phyloP scores from a whole-genome alignment of 2,113 vertebrate species.

The Scatophagus argus region DNA sequence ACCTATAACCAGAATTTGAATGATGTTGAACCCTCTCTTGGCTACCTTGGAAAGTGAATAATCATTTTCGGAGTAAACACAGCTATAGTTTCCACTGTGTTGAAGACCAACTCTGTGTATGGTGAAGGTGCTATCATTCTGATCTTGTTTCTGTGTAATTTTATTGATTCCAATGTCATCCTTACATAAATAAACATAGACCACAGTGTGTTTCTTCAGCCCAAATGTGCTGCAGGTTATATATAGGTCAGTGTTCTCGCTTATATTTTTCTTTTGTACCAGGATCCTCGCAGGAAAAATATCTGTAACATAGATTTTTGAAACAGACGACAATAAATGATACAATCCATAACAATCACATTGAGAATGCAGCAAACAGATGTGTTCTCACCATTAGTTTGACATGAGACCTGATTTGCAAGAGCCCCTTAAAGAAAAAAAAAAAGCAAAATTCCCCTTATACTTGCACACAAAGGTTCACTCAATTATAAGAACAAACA shows the following conservation, averaged over 20 bases:
- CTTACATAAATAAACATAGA: constrained; percentile 53
- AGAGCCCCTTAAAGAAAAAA: constrained; percentile 22
- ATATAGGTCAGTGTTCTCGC: constrained; percentile 42
- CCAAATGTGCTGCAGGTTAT: constrained; percentile 65
- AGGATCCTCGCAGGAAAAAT: constrained; percentile 54
- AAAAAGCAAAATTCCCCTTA: not conserved
- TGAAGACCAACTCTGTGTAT: not conserved
- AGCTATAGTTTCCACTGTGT: constrained; percentile 63
- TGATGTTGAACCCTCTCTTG: constrained; percentile 1
- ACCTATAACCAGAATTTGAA: constrained; percentile 61
- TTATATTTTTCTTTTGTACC: constrained; percentile 5
- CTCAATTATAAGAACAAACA: not conserved
- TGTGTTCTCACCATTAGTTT: constrained; percentile 1
- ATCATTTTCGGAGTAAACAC: not conserved
- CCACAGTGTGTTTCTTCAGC: rapidly evolving
- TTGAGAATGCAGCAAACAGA: not conserved
- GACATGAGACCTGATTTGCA: not conserved
- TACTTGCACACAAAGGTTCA: not conserved
- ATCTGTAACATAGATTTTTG: constrained; percentile 1
- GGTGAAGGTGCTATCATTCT: not conserved
- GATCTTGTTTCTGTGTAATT: rapidly evolving
- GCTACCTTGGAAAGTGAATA: rapidly evolving
- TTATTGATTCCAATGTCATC: not conserved
- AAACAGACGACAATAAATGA: not conserved
- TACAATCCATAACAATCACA: rapidly evolving